Conservation (phyloP, 2,888 invertebrate species). For the Andrena fulva region DNA sequence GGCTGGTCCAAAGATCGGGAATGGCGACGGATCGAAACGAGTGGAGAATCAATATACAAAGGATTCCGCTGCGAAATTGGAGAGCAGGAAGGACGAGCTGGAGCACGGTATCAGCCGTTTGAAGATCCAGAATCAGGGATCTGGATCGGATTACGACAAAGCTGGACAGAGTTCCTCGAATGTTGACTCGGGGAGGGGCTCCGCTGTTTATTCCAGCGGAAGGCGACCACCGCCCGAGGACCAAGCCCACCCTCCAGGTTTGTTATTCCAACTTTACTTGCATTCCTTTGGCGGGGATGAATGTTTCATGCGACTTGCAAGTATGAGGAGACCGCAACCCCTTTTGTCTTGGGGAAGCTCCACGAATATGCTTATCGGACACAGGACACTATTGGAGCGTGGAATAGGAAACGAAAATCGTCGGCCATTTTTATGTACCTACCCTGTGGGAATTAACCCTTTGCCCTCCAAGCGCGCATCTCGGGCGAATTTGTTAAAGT, state of each 20-base stretch:
- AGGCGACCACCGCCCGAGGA: constrained; percentile 86
- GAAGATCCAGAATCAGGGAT: constrained; percentile 82
- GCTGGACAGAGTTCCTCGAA: constrained; percentile 90
- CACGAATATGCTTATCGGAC: not conserved
- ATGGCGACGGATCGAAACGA: constrained; percentile 71
- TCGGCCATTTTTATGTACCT: too few species aligned
- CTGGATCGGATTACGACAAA: constrained; percentile 89
- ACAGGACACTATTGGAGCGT: not conserved
- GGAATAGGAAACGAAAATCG: not conserved
- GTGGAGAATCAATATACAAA: constrained; percentile 69
- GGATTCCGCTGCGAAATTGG: constrained; percentile 67
- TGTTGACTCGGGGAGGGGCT: constrained; percentile 92
- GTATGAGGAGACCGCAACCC: not conserved
- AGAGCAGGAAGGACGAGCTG: constrained; percentile 78
- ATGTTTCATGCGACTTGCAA: not conserved
- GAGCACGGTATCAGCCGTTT: constrained; percentile 80
- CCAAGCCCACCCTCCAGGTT: constrained; percentile 80
- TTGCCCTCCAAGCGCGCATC: too few species aligned
- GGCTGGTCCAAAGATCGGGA: constrained; percentile 58
- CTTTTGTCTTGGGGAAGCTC: not conserved
- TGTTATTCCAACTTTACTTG: constrained; percentile 41
- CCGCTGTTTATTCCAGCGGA: constrained; percentile 92
- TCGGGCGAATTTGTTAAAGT: too few species aligned
- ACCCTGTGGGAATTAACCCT: too few species aligned
- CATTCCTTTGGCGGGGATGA: not conserved